Conservation (phyloP, 2,797 vertebrate genomes). For the Pyrocephalus nanus region DNA sequence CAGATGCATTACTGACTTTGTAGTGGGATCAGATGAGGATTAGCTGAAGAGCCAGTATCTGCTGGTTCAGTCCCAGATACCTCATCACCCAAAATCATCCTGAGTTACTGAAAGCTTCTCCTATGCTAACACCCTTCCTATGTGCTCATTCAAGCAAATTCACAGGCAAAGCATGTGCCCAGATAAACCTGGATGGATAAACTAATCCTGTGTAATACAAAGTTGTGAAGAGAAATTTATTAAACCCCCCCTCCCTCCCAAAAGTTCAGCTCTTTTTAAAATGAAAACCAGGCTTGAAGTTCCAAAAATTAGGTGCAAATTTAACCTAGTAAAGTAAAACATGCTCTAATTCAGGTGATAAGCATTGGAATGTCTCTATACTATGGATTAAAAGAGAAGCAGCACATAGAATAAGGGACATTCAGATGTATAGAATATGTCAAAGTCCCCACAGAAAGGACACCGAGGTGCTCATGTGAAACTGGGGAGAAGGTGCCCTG, state of each 20-base stretch:
- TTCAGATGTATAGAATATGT: not conserved
- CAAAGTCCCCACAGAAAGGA: not conserved
- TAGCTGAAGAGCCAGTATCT: not conserved
- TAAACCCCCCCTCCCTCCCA: too few relatives aligned
- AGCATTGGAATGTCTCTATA: not conserved
- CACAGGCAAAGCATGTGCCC: not conserved
- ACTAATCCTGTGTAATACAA: not conserved
- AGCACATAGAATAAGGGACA: rapidly evolving
- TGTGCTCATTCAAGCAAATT: not conserved
- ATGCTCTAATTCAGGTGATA: too few relatives aligned
- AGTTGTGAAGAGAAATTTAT: not conserved
- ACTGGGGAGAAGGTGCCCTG: rapidly evolving
- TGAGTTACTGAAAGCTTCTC: not conserved
- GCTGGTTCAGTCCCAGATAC: not conserved
- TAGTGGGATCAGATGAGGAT: not conserved
- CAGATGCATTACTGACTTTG: not conserved
- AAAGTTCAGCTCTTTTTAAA: not conserved
- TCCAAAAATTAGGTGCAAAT: not conserved
- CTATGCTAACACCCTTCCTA: not conserved
- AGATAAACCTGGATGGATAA: not conserved
- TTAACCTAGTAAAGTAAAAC: not conserved
- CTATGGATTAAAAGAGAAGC: not conserved
- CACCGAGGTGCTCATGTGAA: rapidly evolving
- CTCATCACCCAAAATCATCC: not conserved
- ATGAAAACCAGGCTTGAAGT: not conserved